A percentile compares a stretch with the other conserved stretches of the same genome.
These are phyloP conservation scores for Thereva unica DNA, from an alignment of 2,888 invertebrate genomes.

Conservation along the genomic window DNA sequence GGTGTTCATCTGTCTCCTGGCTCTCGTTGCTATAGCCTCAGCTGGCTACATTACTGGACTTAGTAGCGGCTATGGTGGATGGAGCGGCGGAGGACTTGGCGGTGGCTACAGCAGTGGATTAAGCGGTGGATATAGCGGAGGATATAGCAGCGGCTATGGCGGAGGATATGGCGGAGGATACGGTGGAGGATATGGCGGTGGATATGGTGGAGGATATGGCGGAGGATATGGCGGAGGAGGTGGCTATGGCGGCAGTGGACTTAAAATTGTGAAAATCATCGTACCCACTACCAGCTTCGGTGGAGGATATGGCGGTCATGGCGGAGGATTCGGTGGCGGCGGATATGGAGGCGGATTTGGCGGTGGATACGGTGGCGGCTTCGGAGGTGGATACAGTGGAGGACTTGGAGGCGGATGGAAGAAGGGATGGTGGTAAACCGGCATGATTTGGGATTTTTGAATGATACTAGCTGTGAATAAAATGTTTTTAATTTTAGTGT, in stretches of 20 bases:
- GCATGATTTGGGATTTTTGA: no score
- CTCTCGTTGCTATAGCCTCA: background rate
- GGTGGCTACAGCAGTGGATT: background rate
- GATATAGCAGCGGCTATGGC: conserved; percentile 3
- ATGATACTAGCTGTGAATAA: conserved; percentile 19
- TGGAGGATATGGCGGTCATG: conserved; percentile 24
- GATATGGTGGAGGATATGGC: background rate
- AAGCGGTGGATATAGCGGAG: background rate
- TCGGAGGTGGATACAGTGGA: conserved; percentile 25
- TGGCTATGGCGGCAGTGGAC: background rate
- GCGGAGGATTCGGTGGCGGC: conserved; percentile 5
- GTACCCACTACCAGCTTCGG: conserved; percentile 12
- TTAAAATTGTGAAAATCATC: conserved; percentile 1
- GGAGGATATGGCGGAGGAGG: conserved; percentile 13
- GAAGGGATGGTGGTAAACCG: conserved; percentile 4
- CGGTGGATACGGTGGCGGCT: conserved; percentile 28
- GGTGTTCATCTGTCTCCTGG: conserved; percentile 7
- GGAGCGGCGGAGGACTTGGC: background rate
- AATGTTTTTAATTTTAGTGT: conserved; percentile 17
- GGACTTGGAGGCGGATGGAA: conserved; percentile 15
- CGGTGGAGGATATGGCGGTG: background rate
- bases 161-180: background rate
- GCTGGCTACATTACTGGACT: conserved; percentile 7
- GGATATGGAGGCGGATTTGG: conserved; percentile 14
- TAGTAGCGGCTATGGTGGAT: background rate